Conservation (phyloP, 2,113 vertebrate species). For the Calypte anna region DNA sequence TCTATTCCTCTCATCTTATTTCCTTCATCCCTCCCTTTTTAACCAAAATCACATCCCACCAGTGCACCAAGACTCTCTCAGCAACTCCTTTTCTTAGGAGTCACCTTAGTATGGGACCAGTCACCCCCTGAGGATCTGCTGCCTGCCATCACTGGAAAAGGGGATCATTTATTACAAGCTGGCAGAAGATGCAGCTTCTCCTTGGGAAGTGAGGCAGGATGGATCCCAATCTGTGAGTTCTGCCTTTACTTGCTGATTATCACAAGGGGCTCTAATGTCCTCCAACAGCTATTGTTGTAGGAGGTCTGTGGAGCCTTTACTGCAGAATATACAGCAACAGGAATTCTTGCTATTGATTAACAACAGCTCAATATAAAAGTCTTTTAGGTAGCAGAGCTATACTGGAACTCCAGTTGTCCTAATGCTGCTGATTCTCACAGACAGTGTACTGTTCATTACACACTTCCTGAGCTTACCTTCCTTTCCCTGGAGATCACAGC, state of each 20-base stretch:
- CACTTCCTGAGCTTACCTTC: conserved; percentile 7
- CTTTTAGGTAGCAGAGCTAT: neutral
- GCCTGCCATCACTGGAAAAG: neutral
- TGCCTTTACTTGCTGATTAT: neutral
- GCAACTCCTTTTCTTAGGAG: neutral
- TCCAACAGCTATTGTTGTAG: neutral
- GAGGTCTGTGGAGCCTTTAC: neutral
- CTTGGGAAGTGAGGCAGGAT: neutral
- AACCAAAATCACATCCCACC: neutral
- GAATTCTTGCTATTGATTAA: neutral
- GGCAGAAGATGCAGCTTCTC: neutral
- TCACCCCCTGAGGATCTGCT: neutral
- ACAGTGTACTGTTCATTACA: neutral
- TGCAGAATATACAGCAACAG: neutral
- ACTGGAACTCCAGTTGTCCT: neutral
- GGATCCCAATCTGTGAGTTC: neutral
- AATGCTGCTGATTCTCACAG: conserved; percentile 6
- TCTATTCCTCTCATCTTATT: neutral
- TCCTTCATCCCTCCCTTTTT: neutral
- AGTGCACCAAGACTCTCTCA: neutral
- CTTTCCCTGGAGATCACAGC: neutral
- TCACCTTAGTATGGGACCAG: neutral
- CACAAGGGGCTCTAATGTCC: neutral
- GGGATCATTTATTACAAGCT: rapidly evolving
- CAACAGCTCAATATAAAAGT: neutral